Conservation (phyloP, 1,140 invertebrate species). For the Drosophila auraria region DNA sequence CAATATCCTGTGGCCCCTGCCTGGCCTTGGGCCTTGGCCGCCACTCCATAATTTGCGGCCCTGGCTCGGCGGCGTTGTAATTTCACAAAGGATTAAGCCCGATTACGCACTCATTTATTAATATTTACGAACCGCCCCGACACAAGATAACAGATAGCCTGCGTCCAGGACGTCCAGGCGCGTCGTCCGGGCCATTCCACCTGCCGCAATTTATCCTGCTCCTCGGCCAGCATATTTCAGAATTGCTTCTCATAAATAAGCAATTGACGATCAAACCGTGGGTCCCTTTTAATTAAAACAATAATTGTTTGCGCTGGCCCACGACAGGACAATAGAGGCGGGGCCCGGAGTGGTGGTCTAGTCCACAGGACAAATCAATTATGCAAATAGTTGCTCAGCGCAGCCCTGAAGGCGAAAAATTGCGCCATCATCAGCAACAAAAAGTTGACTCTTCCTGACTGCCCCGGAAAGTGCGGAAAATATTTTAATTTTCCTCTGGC, state of each 20-base stretch:
- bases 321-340: constrained; percentile 12
- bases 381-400: constrained; percentile 49
- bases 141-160: constrained; percentile 60
- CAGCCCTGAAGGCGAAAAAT: constrained; percentile 39
- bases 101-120: constrained; percentile 82
- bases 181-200: constrained; percentile 12
- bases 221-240: constrained; percentile 24
- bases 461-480: constrained; percentile 24
- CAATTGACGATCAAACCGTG: constrained; percentile 44
- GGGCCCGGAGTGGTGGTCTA: constrained; percentile 3
- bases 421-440: constrained; percentile 37
- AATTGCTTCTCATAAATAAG: constrained; percentile 56
- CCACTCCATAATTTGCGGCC: constrained; percentile 63
- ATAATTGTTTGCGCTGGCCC: constrained; percentile 54
- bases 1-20: constrained; percentile 69
- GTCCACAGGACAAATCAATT: constrained; percentile 57
- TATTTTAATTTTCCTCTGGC: constrained; percentile 57
- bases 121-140: constrained; percentile 71
- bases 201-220: constrained; percentile 28
- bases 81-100: constrained; percentile 81
- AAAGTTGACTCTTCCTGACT: constrained; percentile 33
- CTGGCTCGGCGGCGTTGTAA: constrained; percentile 57
- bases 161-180: background rate
- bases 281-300: constrained; percentile 60
- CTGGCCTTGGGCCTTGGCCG: constrained; percentile 24